Evolutionary conservation across 92 coral and sea anemone species (phyloP), one percentile per base, ranked within the genome.

Genomic region (Scolanthus callimorphus): DNA sequence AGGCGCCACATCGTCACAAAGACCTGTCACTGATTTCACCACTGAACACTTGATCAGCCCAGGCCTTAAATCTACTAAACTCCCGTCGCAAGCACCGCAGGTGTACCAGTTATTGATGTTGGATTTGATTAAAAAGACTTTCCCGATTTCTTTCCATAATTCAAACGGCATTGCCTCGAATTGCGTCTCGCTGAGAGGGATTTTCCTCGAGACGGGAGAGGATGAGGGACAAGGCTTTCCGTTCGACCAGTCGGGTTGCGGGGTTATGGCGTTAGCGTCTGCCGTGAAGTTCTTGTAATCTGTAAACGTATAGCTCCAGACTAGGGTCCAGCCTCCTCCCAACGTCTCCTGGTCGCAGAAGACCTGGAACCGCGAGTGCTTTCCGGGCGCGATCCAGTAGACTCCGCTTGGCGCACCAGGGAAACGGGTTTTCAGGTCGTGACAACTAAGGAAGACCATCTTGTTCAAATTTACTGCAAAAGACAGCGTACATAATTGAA

Each of bases 241-340:
- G 49, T 0, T 2, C 2, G 1, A 29, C 79, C 79, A 70, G 60
- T 54, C 29, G 3, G 91, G 91, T 10, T 59, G 65, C 1, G 87
- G 91, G 0, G 70, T 85, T n/a, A 85, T 55, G 0, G 91, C 83
- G 26, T 85, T 85, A 2, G 29, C 26, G 11, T 15, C 4, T 3
- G 45, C 41, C 13, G 25, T 47, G 38, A 85, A 85, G 26, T 70
- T 39, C 26, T 34, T 17, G 41, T 69, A 79, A 26, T 63, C 43
- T 13, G 83, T 80, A 63, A 85, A 85, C 0, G 79, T 80, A 55
- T 85, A 85, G 52, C 75, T 60, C 78, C 73, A 80, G 3, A 74
- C 91, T 41, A 85, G 64, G 0, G 91, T 80, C 91, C 91, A 85
- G 60, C 91, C 91, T 24, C 91, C 91, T 21, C 74, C 83, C 4